Conservation (phyloP, 2,797 vertebrate genomes). For the Crossoptilon crossoptilon region DNA sequence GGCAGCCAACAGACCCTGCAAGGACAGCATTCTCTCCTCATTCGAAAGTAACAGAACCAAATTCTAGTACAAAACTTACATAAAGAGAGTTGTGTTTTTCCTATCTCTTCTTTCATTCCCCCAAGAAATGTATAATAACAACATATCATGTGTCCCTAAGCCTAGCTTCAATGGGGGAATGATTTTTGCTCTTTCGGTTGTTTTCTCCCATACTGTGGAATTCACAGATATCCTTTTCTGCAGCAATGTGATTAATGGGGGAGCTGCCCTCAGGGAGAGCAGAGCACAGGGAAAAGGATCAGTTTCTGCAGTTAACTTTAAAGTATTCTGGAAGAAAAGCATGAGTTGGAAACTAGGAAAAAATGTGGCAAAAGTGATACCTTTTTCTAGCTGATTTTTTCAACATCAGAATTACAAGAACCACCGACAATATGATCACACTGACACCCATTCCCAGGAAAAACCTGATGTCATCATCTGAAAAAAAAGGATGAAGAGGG, state of each 20-base stretch:
- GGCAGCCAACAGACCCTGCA: background rate
- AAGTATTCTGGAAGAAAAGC: background rate
- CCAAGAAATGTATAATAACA: background rate
- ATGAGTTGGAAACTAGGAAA: background rate
- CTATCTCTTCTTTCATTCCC: background rate
- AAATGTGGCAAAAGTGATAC: conserved; percentile 48
- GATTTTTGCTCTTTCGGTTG: background rate
- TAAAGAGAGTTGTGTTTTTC: background rate
- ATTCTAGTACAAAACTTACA: background rate
- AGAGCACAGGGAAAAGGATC: background rate
- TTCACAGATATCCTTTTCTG: background rate
- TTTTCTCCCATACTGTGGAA: background rate
- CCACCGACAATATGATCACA: background rate
- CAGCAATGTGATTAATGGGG: background rate
- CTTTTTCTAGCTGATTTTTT: conserved; percentile 76
- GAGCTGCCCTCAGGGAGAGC: background rate
- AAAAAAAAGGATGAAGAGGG: background rate
- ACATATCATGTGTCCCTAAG: background rate
- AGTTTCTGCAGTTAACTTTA: background rate
- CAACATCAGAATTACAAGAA: conserved; percentile 51
- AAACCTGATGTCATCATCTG: conserved; percentile 58
- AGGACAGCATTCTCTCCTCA: background rate
- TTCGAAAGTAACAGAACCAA: background rate
- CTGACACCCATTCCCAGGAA: conserved; percentile 63
- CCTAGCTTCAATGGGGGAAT: background rate